phyloP scores from a whole-genome alignment of 2,888 invertebrate genomes.

The Pterobdella sp. region DNA sequence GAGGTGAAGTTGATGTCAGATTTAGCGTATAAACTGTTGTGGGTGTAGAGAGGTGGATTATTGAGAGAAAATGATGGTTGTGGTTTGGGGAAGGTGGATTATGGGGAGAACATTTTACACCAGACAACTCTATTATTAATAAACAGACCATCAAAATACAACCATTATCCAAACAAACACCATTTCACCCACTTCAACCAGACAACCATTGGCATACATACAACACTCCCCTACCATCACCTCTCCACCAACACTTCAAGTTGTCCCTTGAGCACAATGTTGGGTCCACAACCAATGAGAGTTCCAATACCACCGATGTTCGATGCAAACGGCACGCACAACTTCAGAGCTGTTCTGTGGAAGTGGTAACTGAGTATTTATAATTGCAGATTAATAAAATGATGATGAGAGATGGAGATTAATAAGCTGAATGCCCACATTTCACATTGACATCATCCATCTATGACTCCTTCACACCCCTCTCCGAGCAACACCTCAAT shows the following conservation, averaged over 20 bases:
- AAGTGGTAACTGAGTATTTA: too few relatives aligned
- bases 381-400: neutral
- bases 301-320: conserved; percentile 52
- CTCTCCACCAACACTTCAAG: conserved; percentile 41
- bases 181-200: neutral
- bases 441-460: too few relatives aligned
- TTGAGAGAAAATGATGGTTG: neutral
- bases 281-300: conserved; percentile 51
- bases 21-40: conserved; percentile 20
- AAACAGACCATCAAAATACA: neutral
- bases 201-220: neutral
- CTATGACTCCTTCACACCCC: too few relatives aligned
- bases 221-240: neutral
- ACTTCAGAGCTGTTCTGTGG: conserved; percentile 30
- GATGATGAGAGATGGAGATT: too few relatives aligned
- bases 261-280: conserved; percentile 49
- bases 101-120: neutral
- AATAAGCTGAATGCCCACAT: too few relatives aligned
- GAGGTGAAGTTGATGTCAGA: conserved; percentile 33
- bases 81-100: neutral
- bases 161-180: neutral
- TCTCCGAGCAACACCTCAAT: too few relatives aligned
- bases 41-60: neutral
- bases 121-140: neutral
- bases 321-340: conserved; percentile 32